Evolutionary conservation across 1,140 invertebrate species (phyloP).

Genomic region (Semibalanus balanoides): DNA sequence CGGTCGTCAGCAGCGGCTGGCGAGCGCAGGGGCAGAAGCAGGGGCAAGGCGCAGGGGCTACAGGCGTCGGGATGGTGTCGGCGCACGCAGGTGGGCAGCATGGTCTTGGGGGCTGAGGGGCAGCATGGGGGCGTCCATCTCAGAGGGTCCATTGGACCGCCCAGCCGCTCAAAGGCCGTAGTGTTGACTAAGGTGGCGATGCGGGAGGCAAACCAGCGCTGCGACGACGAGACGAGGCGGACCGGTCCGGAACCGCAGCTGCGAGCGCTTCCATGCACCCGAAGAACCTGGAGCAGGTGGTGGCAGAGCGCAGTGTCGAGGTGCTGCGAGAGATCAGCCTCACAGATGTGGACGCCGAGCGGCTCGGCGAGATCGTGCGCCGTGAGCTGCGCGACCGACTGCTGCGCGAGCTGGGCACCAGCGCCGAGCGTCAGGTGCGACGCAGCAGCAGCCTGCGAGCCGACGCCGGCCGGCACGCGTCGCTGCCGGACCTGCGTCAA

Average conservation of each 20-base stretch:
- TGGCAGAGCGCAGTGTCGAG: conserved; percentile 31
- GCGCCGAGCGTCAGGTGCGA: neutral
- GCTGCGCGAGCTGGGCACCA: neutral
- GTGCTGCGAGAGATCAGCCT: conserved; percentile 20
- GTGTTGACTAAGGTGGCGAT: too few species aligned
- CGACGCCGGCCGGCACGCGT: conserved; percentile 27
- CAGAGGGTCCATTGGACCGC: too few species aligned
- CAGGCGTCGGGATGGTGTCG: too few species aligned
- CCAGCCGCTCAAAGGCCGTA: too few species aligned
- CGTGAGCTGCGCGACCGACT: conserved; percentile 9
- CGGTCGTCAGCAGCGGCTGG: too few species aligned
- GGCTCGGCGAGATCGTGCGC: conserved; percentile 36
- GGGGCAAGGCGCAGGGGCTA: too few species aligned
- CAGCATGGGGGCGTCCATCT: too few species aligned
- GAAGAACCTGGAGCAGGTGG: conserved; percentile 40
- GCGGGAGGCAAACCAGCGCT: too few species aligned
- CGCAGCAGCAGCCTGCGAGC: conserved; percentile 1
- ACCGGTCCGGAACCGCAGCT: conserved; percentile 5
- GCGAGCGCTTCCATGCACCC: conserved; percentile 42
- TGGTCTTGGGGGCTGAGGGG: too few species aligned
- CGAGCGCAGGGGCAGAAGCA: too few species aligned
- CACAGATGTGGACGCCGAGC: conserved; percentile 15
- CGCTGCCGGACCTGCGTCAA: conserved; percentile 45
- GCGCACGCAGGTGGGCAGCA: too few species aligned
- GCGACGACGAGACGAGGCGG: too few species aligned